phyloP scores from a whole-genome alignment of 2,888 invertebrate genomes.

The Pterostichus madidus region DNA sequence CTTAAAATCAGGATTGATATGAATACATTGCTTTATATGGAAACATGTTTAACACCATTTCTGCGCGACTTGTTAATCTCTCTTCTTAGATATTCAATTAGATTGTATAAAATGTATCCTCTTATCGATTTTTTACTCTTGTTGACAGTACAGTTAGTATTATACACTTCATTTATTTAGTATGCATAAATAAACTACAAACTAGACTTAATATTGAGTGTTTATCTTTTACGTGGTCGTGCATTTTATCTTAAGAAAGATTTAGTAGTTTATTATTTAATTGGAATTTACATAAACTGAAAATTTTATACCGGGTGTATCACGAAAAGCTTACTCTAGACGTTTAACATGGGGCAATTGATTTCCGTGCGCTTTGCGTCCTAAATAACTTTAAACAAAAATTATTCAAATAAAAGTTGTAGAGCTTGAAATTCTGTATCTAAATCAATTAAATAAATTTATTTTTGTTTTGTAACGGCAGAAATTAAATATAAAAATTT shows the following conservation, averaged over 20 bases:
- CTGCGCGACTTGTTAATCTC: conserved; percentile 37
- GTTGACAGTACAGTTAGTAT: conserved; percentile 47
- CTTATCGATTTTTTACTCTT: conserved; percentile 42
- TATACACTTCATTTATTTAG: not conserved
- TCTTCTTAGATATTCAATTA: conserved; percentile 50
- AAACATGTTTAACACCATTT: conserved; percentile 54
- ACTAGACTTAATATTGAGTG: conserved; percentile 13
- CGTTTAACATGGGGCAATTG: no score
- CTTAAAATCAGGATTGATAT: conserved; percentile 17
- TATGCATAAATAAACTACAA: conserved; percentile 1
- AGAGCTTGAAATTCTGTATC: no score
- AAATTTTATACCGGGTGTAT: no score
- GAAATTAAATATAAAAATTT: no score
- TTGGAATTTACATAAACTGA: no score
- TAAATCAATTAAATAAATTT: no score
- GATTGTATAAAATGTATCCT: conserved; percentile 42
- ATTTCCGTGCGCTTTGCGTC: no score
- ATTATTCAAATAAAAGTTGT: no score
- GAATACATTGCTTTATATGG: conserved; percentile 44
- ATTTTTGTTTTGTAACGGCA: no score
- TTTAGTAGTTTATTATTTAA: no score
- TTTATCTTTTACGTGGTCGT: not conserved
- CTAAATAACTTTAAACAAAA: no score
- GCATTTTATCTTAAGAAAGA: not conserved
- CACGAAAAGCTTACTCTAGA: no score